phyloP scores from a whole-genome alignment of 2,113 vertebrate species.

The Phylloscopus whistleri region DNA sequence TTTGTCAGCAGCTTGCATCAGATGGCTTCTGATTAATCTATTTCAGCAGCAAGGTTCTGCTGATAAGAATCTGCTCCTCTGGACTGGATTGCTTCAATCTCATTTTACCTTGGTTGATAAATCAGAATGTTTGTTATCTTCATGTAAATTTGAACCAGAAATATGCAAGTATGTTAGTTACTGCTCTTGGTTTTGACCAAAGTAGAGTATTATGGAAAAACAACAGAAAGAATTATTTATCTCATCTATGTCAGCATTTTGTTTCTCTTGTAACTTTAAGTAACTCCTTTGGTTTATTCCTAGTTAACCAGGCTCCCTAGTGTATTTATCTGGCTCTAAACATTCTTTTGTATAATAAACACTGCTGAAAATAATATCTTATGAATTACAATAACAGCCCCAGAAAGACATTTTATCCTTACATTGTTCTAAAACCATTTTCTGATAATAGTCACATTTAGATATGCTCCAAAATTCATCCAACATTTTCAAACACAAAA shows the following conservation, averaged over 20 bases:
- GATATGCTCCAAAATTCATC: not conserved
- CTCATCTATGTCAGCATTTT: constrained; percentile 21
- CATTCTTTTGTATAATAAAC: constrained; percentile 65
- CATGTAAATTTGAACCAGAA: not conserved
- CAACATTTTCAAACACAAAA: constrained; percentile 23
- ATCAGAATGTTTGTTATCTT: not conserved
- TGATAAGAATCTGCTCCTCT: constrained; percentile 9
- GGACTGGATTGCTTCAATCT: not conserved
- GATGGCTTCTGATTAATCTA: not conserved
- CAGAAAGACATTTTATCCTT: constrained; percentile 40
- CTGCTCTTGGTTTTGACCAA: not conserved
- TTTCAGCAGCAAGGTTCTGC: not conserved
- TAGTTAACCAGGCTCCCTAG: constrained; percentile 54
- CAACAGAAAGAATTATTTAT: not conserved
- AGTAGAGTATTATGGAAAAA: constrained; percentile 1
- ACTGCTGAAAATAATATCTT: constrained; percentile 67
- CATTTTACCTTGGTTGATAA: constrained; percentile 9
- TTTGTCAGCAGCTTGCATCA: not conserved
- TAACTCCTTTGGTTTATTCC: constrained; percentile 42
- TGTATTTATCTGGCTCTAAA: constrained; percentile 62
- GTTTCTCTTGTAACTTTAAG: constrained; percentile 44
- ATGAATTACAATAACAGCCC: constrained; percentile 52
- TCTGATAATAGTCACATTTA: not conserved
- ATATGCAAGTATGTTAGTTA: not conserved
- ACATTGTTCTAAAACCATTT: not conserved